These are phyloP conservation scores for Hemichromis elongatus DNA, from an alignment of 2,113 vertebrate genomes.

Conservation along the genomic window DNA sequence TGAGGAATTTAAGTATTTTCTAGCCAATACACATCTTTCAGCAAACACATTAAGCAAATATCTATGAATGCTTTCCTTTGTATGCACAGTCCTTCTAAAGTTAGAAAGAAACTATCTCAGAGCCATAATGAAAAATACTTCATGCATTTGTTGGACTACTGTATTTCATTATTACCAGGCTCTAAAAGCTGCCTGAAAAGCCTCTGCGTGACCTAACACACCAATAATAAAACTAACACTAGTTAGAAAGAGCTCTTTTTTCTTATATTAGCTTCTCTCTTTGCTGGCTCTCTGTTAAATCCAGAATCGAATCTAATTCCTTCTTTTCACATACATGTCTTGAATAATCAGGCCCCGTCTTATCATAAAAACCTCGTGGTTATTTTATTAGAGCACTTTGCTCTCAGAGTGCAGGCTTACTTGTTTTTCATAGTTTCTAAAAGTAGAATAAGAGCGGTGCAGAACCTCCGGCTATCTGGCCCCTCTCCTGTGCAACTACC, in stretches of 20 bases:
- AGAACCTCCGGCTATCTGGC: neutral
- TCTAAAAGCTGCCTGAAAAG: neutral
- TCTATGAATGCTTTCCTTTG: neutral
- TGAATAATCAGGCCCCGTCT: neutral
- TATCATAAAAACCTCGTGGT: neutral
- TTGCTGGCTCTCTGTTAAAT: neutral
- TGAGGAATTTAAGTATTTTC: neutral
- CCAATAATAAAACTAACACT: neutral
- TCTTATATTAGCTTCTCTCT: neutral
- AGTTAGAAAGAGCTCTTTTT: neutral
- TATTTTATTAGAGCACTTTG: neutral
- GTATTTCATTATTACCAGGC: neutral
- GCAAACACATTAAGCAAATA: neutral
- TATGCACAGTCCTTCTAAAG: neutral
- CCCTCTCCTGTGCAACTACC: neutral
- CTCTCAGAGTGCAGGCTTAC: neutral
- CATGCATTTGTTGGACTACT: neutral
- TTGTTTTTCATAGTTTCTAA: neutral
- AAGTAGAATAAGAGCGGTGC: neutral
- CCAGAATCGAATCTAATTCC: neutral
- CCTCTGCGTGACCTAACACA: neutral
- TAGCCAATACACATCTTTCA: neutral
- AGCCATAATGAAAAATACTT: neutral
- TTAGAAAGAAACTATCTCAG: neutral
- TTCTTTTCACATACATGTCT: neutral